Evolutionary conservation across 2,888 invertebrate species (phyloP).

Genomic region (Lycophotia porphyrea): DNA sequence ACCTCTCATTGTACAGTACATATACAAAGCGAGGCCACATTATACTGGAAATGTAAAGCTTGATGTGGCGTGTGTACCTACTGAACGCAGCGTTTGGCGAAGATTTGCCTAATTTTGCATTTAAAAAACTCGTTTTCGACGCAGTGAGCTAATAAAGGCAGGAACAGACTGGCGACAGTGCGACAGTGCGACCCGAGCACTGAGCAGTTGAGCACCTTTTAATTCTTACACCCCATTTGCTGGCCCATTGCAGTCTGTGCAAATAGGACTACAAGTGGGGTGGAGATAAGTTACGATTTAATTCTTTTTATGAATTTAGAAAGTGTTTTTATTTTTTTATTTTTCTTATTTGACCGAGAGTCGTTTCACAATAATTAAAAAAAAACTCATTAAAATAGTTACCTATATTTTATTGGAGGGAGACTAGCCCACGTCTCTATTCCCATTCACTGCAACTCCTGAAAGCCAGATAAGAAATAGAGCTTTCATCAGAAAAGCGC

Average conservation of each 20-base stretch:
- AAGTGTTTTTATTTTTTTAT: background rate
- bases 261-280: conserved; percentile 59
- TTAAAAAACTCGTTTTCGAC: conserved; percentile 73
- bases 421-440: no score
- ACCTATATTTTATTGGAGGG: no score
- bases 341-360: background rate
- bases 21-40: no score
- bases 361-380: no score
- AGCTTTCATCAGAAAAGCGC: no score
- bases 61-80: no score
- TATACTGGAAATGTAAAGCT: no score
- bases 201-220: conserved; percentile 82
- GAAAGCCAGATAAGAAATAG: no score
- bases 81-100: conserved; percentile 27
- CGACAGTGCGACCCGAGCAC: conserved; percentile 59
- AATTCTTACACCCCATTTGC: conserved; percentile 90
- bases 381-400: no score
- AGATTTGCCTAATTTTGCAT: conserved; percentile 74
- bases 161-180: conserved; percentile 72
- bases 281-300: conserved; percentile 57
- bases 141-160: conserved; percentile 80
- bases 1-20: no score
- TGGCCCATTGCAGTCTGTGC: conserved; percentile 77
- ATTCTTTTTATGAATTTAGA: background rate
- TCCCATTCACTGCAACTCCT: no score